phyloP scores from a whole-genome alignment of 2,113 vertebrate species.

The human (Homo sapiens) region GRCh38 chr7:142254001-142254500 shows the following conservation, averaged over 20 bases:
- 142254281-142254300: neutral
- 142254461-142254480: neutral
- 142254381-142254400: neutral
- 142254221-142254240: neutral
- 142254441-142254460: neutral
- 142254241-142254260: neutral
- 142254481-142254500: neutral
- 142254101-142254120: neutral
- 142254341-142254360: neutral
- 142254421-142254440: neutral
- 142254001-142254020: neutral
- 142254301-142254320: neutral
- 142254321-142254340: neutral
- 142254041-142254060: neutral
- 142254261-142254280: neutral
- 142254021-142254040: neutral
- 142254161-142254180: neutral
- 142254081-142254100: neutral
- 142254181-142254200: neutral
- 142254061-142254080: neutral
- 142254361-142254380: neutral
- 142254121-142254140: too few species aligned
- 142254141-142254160: neutral
- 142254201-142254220: neutral
- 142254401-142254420: neutral